phyloP scores from a whole-genome alignment of 2,797 vertebrate species.

The Brachyalestes nurse region DNA sequence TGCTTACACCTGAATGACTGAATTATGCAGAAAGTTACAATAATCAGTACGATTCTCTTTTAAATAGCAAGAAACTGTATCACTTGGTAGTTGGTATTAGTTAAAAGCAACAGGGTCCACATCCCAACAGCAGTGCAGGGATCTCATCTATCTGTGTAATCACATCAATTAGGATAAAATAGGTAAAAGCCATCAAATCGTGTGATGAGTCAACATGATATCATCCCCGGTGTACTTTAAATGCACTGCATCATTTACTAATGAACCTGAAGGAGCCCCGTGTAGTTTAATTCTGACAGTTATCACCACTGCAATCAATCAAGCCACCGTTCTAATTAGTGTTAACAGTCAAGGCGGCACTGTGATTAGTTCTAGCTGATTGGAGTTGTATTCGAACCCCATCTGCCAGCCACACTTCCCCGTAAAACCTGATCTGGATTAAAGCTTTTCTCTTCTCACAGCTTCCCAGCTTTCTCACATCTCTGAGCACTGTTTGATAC shows the following conservation, averaged over 20 bases:
- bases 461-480: neutral
- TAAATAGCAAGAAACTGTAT: too few relatives aligned
- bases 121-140: neutral
- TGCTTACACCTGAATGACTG: too few relatives aligned
- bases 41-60: too few relatives aligned
- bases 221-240: neutral
- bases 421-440: neutral
- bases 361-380: constrained; percentile 7
- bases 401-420: neutral
- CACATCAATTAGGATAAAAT: neutral
- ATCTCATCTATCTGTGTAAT: neutral
- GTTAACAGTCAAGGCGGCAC: constrained; percentile 12
- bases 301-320: constrained; percentile 17
- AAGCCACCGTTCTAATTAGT: constrained; percentile 9
- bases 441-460: neutral
- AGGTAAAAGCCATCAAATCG: neutral
- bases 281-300: neutral
- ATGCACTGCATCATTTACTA: constrained; percentile 1
- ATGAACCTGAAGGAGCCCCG: constrained; percentile 1
- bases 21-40: too few relatives aligned
- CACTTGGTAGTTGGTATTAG: too few relatives aligned
- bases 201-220: neutral
- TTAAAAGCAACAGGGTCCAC: too few relatives aligned
- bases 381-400: constrained; percentile 8
- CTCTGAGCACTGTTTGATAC: neutral